A percentile compares a stretch with the other conserved stretches of the same genome.
These are phyloP conservation scores for Saccostrea glomerata DNA, from an alignment of 1,140 invertebrate genomes.

Conservation along the genomic window DNA sequence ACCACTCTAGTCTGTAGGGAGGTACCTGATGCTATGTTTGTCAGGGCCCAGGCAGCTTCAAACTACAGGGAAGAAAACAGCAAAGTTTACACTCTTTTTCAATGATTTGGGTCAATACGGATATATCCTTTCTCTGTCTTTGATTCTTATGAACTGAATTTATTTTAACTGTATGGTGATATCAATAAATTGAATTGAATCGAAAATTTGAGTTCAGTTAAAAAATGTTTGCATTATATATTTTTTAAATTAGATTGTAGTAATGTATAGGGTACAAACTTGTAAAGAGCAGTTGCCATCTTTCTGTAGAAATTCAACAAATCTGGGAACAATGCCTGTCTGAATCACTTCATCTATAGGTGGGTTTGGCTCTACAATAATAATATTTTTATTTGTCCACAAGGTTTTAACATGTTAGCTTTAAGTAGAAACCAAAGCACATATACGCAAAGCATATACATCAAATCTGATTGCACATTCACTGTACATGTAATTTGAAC, in stretches of 20 bases:
- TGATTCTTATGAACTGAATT: too few relatives aligned
- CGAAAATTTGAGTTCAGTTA: too few relatives aligned
- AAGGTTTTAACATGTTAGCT: not conserved
- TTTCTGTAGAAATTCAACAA: constrained; percentile 95
- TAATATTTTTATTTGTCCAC: constrained; percentile 36
- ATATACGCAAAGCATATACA: not conserved
- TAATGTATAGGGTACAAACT: too few relatives aligned
- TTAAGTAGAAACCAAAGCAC: not conserved
- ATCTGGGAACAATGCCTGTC: constrained; percentile 96
- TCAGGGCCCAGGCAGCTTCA: constrained; percentile 98
- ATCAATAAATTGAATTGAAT: too few relatives aligned
- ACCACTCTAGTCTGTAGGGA: constrained; percentile 95
- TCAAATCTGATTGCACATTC: not conserved
- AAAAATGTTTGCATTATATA: too few relatives aligned
- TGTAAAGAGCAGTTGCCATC: constrained; percentile 91
- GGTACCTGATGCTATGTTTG: constrained; percentile 98
- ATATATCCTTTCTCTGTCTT: too few relatives aligned
- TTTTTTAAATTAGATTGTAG: too few relatives aligned
- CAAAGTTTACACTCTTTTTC: too few relatives aligned
- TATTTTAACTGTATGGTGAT: too few relatives aligned
- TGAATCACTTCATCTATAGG: constrained; percentile 99
- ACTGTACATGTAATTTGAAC: too few relatives aligned
- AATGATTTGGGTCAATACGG: too few relatives aligned
- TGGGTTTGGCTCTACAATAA: constrained; percentile 91
- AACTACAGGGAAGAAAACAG: constrained; percentile 84